Evolutionary conservation across 2,797 vertebrate species (phyloP), one percentile per base, ranked within the genome.

Genomic region (Mus caroli): DNA sequence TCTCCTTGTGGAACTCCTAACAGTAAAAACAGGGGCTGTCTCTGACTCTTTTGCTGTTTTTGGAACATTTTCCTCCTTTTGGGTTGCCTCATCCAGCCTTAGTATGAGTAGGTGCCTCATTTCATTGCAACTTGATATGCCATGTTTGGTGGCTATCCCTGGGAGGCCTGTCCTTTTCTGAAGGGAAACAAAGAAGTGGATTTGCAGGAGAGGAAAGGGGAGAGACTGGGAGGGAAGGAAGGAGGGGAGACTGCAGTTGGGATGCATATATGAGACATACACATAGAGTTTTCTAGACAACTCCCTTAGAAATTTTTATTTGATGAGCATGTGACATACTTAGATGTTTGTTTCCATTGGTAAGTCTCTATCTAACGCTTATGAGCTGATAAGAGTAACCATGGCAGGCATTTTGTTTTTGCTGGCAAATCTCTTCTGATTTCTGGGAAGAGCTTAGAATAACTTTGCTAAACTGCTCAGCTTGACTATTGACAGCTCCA

Each of bases 271-370:
- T 34, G n/a, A 10, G n/a, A 71, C n/a, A 71, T 37, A 71, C 10
- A 37, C n/a, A 73, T 20, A 71, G 4, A 71, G 20, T 40, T 5
- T 93, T 20, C 58, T 88, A 40, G 58, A 85, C 78, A 91, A 52
- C 24, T 94, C 75, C 40, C 58, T 58, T 88, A 75, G 54, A 86
- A 82, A 96, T 91, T 88, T 89, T 77, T 37, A 89, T 80, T 85
- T 82, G 88, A 0, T 52, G 85, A 75, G 40, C 80, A n/a, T 69
- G n/a, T 3, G 6, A 40, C 67, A 54, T 37, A 5, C n/a, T 15
- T 50, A 87, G 34, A 71, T 19, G n/a, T 54, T 9, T 56, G 50
- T 56, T 56, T 54, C 52, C 50, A 28, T 3, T 40, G 50, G 24
- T 40, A 37, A 71, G n/a, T 73, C 64, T 43, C 40, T 43, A 43